These are phyloP conservation scores for Hartigia nigra DNA, from an alignment of 2,888 invertebrate genomes.

Conservation along the genomic window DNA sequence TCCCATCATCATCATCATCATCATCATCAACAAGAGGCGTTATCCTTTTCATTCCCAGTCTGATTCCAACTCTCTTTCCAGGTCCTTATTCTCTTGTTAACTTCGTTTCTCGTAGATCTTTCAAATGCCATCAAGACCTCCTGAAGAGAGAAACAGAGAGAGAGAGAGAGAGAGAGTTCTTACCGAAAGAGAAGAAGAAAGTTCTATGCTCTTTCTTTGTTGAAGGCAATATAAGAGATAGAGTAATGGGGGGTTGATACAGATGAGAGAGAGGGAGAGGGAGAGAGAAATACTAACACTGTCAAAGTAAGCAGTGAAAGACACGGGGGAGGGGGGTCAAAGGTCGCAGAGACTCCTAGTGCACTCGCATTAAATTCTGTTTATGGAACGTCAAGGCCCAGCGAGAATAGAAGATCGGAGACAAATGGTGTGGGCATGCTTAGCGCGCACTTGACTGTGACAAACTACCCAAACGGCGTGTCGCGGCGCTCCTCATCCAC, in stretches of 20 bases:
- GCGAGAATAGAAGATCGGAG: slow-evolving; percentile 52
- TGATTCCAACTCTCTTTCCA: no score
- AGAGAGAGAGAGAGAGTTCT: no score
- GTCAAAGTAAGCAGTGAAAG: no score
- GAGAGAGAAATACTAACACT: not conserved
- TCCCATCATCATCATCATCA: no score
- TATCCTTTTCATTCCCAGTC: no score
- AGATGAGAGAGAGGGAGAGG: not conserved
- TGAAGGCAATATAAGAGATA: not conserved
- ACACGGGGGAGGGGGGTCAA: no score
- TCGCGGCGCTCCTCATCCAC: not conserved
- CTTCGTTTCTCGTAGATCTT: no score
- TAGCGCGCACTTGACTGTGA: slow-evolving; percentile 62
- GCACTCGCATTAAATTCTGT: slow-evolving; percentile 41
- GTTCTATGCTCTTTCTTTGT: not conserved
- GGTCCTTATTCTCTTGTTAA: no score
- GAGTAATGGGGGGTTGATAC: not conserved
- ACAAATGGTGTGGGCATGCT: slow-evolving; percentile 62
- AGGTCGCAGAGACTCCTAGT: not conserved
- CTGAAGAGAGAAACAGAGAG: no score
- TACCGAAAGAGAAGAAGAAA: no score
- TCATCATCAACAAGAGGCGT: no score
- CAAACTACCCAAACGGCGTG: slow-evolving; percentile 47
- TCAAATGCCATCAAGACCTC: no score
- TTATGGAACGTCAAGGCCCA: slow-evolving; percentile 41